Evolutionary conservation across 2,113 vertebrate genomes (phyloP), one percentile per base, ranked within the genome.

Genomic region (Myocastor coypus): DNA sequence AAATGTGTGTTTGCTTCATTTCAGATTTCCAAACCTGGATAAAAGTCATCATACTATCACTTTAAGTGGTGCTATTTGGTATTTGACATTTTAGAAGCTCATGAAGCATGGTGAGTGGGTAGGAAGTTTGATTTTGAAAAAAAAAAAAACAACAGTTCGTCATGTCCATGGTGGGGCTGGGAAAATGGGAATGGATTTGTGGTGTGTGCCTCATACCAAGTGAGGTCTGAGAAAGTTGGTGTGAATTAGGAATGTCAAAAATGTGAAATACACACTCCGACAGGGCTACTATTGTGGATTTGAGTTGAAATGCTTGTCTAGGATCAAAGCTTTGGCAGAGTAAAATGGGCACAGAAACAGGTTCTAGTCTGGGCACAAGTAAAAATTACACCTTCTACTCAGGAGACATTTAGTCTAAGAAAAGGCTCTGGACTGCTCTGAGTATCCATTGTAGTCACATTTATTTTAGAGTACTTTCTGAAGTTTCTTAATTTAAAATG

Each of bases 271-370:
- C 81, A 82, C 84, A 93, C 28, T 37, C 95, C 93, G 84, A 83
- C 68, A 96, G 64, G 69, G 30, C 92, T 95, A 81, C 83, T 95
- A 59, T 85, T 94, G 87, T 92, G 96, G 90, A 69, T 87, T 59
- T 57, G 46, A 66, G 78, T 73, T 85, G 93, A 96, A 93, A 92
- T 68, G 87, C 96, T 97, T 94, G 93, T 87, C 92, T 90, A 95
- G 92, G 92, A 97, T 97, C 96, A 94, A 97, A 97, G 93, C 42
- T 77, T 95, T 97, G 96, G 97, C 96, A 96, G 87, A 16, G 19
- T 59, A 77, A 89, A 61, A 34, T 52, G 84, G 92, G 87, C 50
- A 73, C 3, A 37, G 40, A 86, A 64, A 94, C 46, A 64, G 69
- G 73, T 77, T 96, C 93, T 84, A 96, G 84, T 71, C 71, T 96